These are phyloP conservation scores for Actenoides lindsayi DNA, from an alignment of 2,113 vertebrate species.

Conservation along the genomic window DNA sequence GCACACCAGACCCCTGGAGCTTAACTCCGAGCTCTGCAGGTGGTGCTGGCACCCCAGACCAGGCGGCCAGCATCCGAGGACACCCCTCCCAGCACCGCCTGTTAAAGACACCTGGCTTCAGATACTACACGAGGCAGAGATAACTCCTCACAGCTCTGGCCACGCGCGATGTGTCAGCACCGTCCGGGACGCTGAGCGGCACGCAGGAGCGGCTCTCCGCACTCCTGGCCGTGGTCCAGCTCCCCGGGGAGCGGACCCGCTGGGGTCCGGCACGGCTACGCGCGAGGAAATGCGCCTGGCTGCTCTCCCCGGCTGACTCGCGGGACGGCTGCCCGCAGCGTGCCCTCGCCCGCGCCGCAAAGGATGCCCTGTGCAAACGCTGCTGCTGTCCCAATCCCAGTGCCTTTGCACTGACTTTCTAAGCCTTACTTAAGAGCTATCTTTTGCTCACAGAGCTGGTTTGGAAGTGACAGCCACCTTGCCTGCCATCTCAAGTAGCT, in stretches of 20 bases:
- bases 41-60: rapidly evolving
- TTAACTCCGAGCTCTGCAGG: rapidly evolving
- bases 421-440: neutral
- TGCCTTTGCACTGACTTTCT: neutral
- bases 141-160: rapidly evolving
- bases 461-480: neutral
- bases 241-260: neutral
- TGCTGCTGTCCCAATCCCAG: rapidly evolving
- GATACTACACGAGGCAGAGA: neutral
- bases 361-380: rapidly evolving
- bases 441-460: neutral
- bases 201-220: neutral
- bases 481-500: neutral
- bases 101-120: neutral
- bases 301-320: neutral
- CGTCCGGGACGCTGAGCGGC: rapidly evolving
- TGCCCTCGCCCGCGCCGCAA: neutral
- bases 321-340: rapidly evolving
- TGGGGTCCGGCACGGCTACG: rapidly evolving
- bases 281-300: neutral
- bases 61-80: neutral
- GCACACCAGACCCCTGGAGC: neutral
- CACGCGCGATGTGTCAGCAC: rapidly evolving
- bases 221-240: neutral
- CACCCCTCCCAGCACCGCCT: rapidly evolving